These are phyloP conservation scores for Chroicocephalus ridibundus DNA, from an alignment of 2,113 vertebrate species.

Conservation along the genomic window DNA sequence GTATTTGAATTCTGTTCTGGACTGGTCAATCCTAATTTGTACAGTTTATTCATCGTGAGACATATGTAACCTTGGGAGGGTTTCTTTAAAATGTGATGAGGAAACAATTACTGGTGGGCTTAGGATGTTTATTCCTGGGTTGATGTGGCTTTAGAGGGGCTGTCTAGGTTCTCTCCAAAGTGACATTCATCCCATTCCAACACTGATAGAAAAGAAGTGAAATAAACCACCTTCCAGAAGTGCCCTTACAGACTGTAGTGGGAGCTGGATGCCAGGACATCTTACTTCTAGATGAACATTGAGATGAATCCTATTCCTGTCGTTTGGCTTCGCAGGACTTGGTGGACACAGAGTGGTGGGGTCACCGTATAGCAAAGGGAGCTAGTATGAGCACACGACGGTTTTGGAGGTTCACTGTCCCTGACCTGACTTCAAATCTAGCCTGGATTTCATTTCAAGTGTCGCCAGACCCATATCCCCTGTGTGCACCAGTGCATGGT, in stretches of 20 bases:
- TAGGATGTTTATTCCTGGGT: background rate
- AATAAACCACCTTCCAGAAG: background rate
- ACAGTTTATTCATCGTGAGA: background rate
- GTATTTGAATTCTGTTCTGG: background rate
- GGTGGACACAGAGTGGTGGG: too few relatives aligned
- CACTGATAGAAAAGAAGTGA: background rate
- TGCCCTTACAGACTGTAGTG: background rate
- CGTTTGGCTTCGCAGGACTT: background rate
- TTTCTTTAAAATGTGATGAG: background rate
- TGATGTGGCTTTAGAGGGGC: background rate
- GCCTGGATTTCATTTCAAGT: background rate
- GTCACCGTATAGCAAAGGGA: background rate
- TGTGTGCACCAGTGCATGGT: background rate
- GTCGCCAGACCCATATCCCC: background rate
- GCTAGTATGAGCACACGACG: background rate
- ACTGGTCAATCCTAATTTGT: background rate
- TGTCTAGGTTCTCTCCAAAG: background rate
- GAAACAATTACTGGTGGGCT: background rate
- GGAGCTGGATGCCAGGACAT: background rate
- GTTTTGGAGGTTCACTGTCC: background rate
- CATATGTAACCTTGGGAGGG: background rate
- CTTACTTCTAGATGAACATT: background rate
- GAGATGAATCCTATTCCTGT: background rate
- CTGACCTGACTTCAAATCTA: background rate
- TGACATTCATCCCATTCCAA: background rate